Evolutionary conservation across 2,797 vertebrate species (phyloP).

Genomic region (Malurus splendens): DNA sequence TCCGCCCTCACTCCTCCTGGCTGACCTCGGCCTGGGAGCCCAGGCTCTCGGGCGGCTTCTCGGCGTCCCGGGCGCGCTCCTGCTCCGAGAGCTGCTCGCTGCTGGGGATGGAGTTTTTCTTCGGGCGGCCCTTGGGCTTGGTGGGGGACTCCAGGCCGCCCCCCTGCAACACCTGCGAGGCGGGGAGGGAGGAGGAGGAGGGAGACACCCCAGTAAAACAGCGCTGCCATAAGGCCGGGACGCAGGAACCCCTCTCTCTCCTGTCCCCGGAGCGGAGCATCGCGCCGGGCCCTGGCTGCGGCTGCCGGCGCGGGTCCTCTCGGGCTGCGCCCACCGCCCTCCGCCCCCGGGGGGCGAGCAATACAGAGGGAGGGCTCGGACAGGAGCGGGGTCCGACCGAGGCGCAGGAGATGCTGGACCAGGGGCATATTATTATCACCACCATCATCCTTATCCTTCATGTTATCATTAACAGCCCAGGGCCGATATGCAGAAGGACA

Average conservation of each 20-base stretch:
- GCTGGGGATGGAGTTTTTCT: constrained; percentile 96
- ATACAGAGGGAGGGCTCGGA: neutral
- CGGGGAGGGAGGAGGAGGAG: neutral
- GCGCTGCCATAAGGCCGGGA: neutral
- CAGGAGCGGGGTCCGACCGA: accelerated
- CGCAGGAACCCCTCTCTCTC: too few relatives aligned
- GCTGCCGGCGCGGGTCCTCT: neutral
- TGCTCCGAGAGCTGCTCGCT: constrained; percentile 94
- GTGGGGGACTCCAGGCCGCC: constrained; percentile 95
- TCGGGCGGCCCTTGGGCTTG: constrained; percentile 95
- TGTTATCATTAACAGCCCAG: neutral
- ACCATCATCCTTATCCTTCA: too few relatives aligned
- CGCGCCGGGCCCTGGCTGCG: neutral
- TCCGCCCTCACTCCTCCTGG: constrained; percentile 80
- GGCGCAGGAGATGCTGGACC: neutral
- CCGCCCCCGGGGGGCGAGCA: neutral
- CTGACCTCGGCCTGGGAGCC: constrained; percentile 76
- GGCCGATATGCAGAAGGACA: neutral
- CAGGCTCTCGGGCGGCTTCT: constrained; percentile 76
- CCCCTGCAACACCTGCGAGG: constrained; percentile 88
- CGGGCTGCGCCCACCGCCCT: neutral
- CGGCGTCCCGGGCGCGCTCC: constrained; percentile 80
- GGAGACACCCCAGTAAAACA: neutral
- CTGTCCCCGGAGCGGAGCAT: neutral
- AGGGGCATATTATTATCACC: too few relatives aligned